Percentiles rank a stretch among this genome's conserved stretches.
Conservation (phyloP, 1,140 invertebrate genomes). For the Neoseiulus cucumeris region DNA sequence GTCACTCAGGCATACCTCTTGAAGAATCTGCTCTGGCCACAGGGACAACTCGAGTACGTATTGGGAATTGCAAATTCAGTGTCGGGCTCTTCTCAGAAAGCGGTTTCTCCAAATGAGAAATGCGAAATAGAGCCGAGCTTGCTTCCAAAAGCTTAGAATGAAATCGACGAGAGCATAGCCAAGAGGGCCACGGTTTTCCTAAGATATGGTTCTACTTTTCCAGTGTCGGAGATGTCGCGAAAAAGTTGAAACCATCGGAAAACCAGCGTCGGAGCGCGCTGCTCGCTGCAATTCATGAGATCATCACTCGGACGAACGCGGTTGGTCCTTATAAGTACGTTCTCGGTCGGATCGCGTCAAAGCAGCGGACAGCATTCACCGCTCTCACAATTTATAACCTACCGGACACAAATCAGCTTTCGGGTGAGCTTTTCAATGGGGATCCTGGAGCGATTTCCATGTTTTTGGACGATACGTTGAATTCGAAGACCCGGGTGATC, state of each 20-base stretch:
- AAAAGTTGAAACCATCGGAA: neutral
- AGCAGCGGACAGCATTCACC: neutral
- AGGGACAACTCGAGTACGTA: neutral
- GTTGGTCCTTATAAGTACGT: neutral
- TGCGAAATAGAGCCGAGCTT: too few relatives aligned
- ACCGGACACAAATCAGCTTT: neutral
- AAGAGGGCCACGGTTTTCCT: too few relatives aligned
- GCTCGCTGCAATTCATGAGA: neutral
- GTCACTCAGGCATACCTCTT: conserved; percentile 1
- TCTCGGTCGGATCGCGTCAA: neutral
- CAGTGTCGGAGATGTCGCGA: neutral
- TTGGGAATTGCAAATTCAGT: too few relatives aligned
- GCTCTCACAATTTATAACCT: neutral
- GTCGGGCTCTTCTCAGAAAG: too few relatives aligned
- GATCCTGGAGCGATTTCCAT: too few relatives aligned
- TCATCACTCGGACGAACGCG: neutral
- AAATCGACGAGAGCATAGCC: too few relatives aligned
- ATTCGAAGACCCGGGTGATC: too few relatives aligned
- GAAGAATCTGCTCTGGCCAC: neutral
- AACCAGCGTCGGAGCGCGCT: neutral
- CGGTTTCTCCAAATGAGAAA: too few relatives aligned
- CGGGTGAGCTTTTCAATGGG: neutral
- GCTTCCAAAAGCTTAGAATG: too few relatives aligned
- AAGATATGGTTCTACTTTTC: too few relatives aligned
- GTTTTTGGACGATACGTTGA: too few relatives aligned